These are phyloP conservation scores for Camponotus floridanus DNA, from an alignment of 1,140 invertebrate genomes.

Conservation along the genomic window DNA sequence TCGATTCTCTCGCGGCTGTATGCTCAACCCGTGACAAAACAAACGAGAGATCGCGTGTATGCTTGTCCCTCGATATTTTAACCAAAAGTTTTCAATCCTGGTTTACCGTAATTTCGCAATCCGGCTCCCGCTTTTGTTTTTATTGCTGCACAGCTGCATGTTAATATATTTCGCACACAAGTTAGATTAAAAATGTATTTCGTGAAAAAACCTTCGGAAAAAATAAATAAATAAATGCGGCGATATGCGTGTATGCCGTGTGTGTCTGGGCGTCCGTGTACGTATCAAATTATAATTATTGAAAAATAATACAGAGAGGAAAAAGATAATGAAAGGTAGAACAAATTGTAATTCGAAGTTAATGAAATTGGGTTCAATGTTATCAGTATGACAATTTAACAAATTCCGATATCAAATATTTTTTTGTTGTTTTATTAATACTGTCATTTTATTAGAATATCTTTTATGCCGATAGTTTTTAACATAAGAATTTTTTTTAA, in stretches of 20 bases:
- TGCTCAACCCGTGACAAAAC: constrained; percentile 10
- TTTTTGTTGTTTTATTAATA: neutral
- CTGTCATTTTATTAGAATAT: constrained; percentile 2
- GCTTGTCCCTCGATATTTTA: constrained; percentile 47
- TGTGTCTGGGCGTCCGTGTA: too few species aligned
- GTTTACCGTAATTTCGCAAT: constrained; percentile 38
- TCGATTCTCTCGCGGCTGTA: constrained; percentile 30
- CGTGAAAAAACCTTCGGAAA: neutral
- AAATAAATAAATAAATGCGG: neutral
- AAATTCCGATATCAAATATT: neutral
- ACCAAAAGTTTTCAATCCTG: constrained; percentile 30
- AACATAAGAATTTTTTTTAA: constrained; percentile 2
- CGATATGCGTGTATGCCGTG: neutral
- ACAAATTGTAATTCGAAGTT: neutral
- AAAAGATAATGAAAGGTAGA: neutral
- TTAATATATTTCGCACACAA: constrained; percentile 1
- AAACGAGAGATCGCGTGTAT: constrained; percentile 12
- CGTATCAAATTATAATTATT: neutral
- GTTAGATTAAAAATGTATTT: constrained; percentile 28
- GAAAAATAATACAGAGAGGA: neutral
- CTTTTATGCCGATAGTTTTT: neutral
- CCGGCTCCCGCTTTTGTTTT: constrained; percentile 1
- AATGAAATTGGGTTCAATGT: neutral
- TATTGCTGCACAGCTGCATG: neutral
- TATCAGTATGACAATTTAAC: neutral